Evolutionary conservation across 2,888 invertebrate genomes (phyloP).

Genomic region (Trisateles emortualis): DNA sequence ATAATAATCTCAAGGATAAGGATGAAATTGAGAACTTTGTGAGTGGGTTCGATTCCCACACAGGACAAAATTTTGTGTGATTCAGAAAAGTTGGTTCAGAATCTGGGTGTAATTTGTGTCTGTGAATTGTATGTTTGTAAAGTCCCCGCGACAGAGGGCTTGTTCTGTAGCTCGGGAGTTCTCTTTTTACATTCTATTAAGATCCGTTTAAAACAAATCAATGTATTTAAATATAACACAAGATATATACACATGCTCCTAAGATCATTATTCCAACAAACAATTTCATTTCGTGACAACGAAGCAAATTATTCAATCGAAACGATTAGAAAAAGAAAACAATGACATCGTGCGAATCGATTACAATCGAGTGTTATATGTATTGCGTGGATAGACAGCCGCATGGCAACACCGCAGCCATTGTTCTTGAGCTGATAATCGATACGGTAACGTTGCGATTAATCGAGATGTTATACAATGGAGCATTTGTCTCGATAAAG

Average conservation of each 20-base stretch:
- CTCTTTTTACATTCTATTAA: no score
- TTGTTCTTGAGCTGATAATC: slow-evolving; percentile 44
- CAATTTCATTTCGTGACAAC: slow-evolving; percentile 36
- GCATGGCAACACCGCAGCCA: slow-evolving; percentile 39
- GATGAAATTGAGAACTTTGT: no score
- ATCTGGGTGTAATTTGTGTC: no score
- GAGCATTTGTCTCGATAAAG: not conserved
- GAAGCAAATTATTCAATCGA: slow-evolving; percentile 47
- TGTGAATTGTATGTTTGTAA: no score
- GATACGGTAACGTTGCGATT: slow-evolving; percentile 39
- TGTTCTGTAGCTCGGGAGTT: no score
- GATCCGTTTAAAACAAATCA: no score
- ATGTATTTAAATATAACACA: no score
- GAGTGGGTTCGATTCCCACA: no score
- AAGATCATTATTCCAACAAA: slow-evolving; percentile 4
- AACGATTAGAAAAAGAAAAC: slow-evolving; percentile 52
- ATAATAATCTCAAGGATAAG: no score
- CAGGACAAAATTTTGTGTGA: no score
- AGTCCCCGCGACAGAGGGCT: no score
- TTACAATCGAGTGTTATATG: slow-evolving; percentile 48
- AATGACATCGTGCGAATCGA: slow-evolving; percentile 57
- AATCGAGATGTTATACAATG: slow-evolving; percentile 31
- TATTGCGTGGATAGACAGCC: slow-evolving; percentile 38
- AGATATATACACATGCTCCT: not conserved
- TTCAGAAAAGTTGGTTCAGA: no score